Conservation (phyloP, 2,113 vertebrate species). For the Vireo altiloquus region DNA sequence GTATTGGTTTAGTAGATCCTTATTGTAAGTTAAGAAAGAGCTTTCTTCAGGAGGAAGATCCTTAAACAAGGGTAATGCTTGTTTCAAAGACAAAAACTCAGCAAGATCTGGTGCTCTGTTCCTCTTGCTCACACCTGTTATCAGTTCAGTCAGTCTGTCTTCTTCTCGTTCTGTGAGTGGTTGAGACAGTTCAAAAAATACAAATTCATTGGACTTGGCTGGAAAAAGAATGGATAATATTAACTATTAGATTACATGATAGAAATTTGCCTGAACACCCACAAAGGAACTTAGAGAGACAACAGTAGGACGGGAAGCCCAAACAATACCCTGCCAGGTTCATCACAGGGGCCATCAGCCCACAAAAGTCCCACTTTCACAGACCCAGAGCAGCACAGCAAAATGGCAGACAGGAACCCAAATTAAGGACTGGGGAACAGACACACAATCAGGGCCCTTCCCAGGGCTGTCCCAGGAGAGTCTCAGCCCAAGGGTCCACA, state of each 20-base stretch:
- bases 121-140: constrained; percentile 65
- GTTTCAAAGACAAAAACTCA: constrained; percentile 65
- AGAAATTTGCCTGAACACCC: not conserved
- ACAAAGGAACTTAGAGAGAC: not conserved
- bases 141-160: constrained; percentile 63
- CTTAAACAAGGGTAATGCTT: constrained; percentile 68
- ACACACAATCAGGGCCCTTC: rapidly evolving
- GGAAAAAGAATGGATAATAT: not conserved
- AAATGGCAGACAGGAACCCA: not conserved
- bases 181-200: constrained; percentile 74
- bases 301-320: not conserved
- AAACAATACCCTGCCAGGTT: not conserved
- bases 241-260: not conserved
- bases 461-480: not conserved
- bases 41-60: constrained; percentile 67
- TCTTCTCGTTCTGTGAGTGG: constrained; percentile 63
- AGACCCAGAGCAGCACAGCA: not conserved
- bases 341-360: not conserved
- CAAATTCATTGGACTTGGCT: constrained; percentile 72
- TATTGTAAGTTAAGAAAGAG: constrained; percentile 65
- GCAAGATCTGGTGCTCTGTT: constrained; percentile 65
- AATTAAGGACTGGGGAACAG: not conserved
- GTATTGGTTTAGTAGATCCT: constrained; percentile 29
- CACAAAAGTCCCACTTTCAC: not conserved
- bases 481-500: not conserved